These are phyloP conservation scores for Tringa solitaria DNA, from an alignment of 2,113 vertebrate genomes.

Conservation along the genomic window DNA sequence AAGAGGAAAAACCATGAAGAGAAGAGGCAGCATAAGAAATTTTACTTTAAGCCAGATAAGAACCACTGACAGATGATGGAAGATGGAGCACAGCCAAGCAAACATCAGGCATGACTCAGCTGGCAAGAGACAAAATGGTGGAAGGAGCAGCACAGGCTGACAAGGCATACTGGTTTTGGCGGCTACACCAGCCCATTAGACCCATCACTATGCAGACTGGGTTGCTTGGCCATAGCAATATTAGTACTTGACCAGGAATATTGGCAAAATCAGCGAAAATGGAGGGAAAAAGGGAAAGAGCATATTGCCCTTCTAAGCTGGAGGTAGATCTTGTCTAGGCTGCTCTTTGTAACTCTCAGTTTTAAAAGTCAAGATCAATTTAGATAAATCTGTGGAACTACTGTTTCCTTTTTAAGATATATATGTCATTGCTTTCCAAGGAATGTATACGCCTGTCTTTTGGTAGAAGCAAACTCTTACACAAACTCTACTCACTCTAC, in stretches of 20 bases:
- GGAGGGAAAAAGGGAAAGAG: neutral
- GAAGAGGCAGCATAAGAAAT: neutral
- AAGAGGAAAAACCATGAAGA: neutral
- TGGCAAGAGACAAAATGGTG: neutral
- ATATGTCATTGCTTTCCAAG: neutral
- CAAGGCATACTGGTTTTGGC: neutral
- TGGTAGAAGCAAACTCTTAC: neutral
- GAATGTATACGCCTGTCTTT: neutral
- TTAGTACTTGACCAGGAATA: neutral
- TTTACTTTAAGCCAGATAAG: neutral
- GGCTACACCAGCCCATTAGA: neutral
- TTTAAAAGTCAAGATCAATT: neutral
- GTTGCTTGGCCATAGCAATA: neutral
- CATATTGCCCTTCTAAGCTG: neutral
- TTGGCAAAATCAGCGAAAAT: neutral
- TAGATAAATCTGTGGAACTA: neutral
- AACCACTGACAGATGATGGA: neutral
- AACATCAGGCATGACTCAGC: neutral
- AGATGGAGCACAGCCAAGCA: neutral
- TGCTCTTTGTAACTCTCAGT: neutral
- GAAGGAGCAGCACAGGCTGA: neutral
- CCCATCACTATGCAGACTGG: neutral
- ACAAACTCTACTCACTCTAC: neutral
- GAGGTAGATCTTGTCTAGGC: neutral
- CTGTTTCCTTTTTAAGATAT: neutral